Base-by-base conservation (phyloP, 1,140 invertebrate species). In the Diorhabda sublineata region DNA sequence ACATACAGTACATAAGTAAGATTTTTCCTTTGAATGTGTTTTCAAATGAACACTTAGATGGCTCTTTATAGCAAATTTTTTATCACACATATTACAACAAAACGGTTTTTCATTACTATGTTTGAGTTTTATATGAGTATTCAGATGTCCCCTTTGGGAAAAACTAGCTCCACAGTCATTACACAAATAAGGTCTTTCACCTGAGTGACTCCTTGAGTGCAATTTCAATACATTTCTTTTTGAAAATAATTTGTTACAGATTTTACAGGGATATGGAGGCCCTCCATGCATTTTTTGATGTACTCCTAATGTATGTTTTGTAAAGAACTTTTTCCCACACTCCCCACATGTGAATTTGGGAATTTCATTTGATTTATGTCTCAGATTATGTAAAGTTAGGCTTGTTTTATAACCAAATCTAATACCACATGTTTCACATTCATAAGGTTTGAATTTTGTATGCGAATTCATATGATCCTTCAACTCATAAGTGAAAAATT, bases 211-310 rank as follows among this genome's bases (percentile, higher is more conserved):
- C n/a, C 90, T 78, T 82, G 87, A 88, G 77, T 96, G 94, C 58
- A 70, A 74, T 8, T 73, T 64, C 41, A 76, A 69, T 4, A 71
- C 71, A 52, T 72, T 71, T 6, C 63, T 87, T 80, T 93, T 91
- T 2, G 89, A 90, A 81, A 94, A 94, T 8, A 88, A 78, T 77
- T 92, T 92, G 58, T 85, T 85, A 79, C 90, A 92, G 72, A 88
- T 85, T 64, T 82, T 78, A 81, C 90, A 92, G 73, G 84, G 82
- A 78, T 89, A 90, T 3, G 90, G 90, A 74, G 90, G 91, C 78
- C 91, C 89, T 26, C 90, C 86, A 72, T 66, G 64, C 43, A 69
- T 71, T 41, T 60, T 60, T 11, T 26, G n/a, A 41, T 63, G 61
- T n/a, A 58, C 43, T 45, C 65, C 58, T 42, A 67, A 47, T n/a